Evolutionary conservation across 2,113 vertebrate genomes (phyloP).

Genomic region (Kobus ellipsiprymnus): DNA sequence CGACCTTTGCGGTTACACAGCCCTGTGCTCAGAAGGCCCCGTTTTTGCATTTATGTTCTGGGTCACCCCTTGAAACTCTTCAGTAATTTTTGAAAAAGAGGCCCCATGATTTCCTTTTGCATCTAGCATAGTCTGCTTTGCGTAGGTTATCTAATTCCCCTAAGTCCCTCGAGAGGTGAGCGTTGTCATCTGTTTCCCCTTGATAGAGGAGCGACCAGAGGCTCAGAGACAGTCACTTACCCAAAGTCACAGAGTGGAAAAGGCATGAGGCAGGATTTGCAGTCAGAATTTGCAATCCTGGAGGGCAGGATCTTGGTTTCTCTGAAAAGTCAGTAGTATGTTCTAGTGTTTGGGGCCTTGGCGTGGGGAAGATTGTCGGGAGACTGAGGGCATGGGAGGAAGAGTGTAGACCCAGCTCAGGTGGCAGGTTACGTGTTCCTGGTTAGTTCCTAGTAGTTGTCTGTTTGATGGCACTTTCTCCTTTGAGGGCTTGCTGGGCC

Average conservation of each 20-base stretch:
- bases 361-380: rapidly evolving
- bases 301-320: neutral
- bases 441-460: neutral
- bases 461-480: neutral
- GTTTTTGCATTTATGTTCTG: no score
- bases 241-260: neutral
- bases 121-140: neutral
- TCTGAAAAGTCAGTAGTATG: neutral
- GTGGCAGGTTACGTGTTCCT: rapidly evolving
- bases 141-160: rapidly evolving
- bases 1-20: rapidly evolving
- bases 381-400: neutral
- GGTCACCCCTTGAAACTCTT: neutral
- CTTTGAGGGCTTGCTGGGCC: neutral
- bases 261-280: neutral
- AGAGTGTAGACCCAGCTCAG: no score
- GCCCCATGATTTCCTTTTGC: neutral
- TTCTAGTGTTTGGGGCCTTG: neutral
- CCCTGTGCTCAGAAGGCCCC: neutral
- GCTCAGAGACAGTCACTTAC: neutral
- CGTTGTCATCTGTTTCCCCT: neutral
- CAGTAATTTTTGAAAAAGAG: neutral
- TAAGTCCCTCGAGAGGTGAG: neutral
- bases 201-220: neutral
- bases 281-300: neutral